Evolutionary conservation across 2,888 invertebrate species (phyloP).

Genomic region (Didymodactylos carnosus): DNA sequence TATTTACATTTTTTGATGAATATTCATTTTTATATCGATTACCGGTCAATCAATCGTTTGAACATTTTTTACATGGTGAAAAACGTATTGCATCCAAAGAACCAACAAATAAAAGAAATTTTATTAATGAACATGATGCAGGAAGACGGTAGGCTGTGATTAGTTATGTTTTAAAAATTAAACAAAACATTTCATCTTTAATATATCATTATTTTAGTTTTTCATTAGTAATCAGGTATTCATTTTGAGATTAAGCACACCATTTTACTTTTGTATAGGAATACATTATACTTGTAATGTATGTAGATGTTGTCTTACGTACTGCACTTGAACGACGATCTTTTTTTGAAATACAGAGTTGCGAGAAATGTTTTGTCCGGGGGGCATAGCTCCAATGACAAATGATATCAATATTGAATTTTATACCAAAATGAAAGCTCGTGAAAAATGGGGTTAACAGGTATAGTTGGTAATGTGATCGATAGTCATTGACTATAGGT

Average conservation of each 20-base stretch:
- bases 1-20: slow-evolving; percentile 4
- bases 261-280: not conserved
- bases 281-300: not conserved
- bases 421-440: too few species aligned
- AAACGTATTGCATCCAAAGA: not conserved
- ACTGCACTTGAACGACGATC: not conserved
- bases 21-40: slow-evolving; percentile 25
- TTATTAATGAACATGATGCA: not conserved
- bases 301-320: not conserved
- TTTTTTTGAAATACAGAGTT: not conserved
- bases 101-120: not conserved
- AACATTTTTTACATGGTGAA: slow-evolving; percentile 27
- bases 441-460: too few species aligned
- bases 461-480: too few species aligned
- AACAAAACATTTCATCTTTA: too few species aligned
- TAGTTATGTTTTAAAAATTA: not conserved
- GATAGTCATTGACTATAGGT: too few species aligned
- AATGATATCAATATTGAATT: too few species aligned
- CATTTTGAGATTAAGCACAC: not conserved
- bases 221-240: too few species aligned
- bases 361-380: too few species aligned
- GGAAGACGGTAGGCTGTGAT: not conserved
- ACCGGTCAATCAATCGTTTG: slow-evolving; percentile 30
- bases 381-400: too few species aligned
- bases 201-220: not conserved